Percentiles rank a stretch among this genome's conserved stretches.
phyloP scores from a whole-genome alignment of 2,888 invertebrate genomes.

The Fragum fragum region DNA sequence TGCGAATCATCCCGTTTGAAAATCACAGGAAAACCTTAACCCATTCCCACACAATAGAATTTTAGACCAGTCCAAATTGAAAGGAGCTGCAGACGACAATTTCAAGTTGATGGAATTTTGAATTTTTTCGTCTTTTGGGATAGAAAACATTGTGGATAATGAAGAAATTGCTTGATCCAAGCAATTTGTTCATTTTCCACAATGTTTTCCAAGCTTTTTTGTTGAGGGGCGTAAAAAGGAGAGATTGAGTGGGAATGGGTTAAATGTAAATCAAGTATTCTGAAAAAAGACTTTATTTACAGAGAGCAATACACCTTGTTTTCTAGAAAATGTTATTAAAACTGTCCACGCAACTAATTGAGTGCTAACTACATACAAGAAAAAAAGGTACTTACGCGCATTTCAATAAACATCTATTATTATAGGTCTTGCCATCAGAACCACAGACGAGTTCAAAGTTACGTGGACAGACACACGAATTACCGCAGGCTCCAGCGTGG shows the following conservation, averaged over 20 bases:
- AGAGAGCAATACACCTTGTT: background rate
- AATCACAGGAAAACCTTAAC: background rate
- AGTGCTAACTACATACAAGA: too few relatives aligned
- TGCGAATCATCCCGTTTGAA: background rate
- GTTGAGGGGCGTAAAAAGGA: too few relatives aligned
- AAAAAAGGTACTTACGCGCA: conserved; percentile 6
- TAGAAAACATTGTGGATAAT: too few relatives aligned
- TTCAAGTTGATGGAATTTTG: too few relatives aligned
- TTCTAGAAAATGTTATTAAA: background rate
- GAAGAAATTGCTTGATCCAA: too few relatives aligned
- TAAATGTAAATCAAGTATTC: background rate
- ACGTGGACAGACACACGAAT: background rate
- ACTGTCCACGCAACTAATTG: background rate
- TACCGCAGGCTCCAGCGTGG: background rate
- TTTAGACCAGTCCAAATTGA: too few relatives aligned
- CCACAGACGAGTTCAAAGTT: conserved; percentile 4
- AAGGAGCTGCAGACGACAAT: too few relatives aligned
- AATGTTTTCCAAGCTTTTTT: too few relatives aligned
- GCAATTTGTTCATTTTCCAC: too few relatives aligned
- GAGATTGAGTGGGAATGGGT: background rate
- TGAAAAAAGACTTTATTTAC: background rate
- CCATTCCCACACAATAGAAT: too few relatives aligned
- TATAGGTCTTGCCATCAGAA: conserved; percentile 12
- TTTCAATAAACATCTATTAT: conserved; percentile 7
- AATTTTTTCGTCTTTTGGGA: too few relatives aligned